Percentiles rank a stretch among this genome's conserved stretches.
These are phyloP conservation scores for Cactoblastis cactorum DNA, from an alignment of 2,888 invertebrate genomes.

Conservation along the genomic window DNA sequence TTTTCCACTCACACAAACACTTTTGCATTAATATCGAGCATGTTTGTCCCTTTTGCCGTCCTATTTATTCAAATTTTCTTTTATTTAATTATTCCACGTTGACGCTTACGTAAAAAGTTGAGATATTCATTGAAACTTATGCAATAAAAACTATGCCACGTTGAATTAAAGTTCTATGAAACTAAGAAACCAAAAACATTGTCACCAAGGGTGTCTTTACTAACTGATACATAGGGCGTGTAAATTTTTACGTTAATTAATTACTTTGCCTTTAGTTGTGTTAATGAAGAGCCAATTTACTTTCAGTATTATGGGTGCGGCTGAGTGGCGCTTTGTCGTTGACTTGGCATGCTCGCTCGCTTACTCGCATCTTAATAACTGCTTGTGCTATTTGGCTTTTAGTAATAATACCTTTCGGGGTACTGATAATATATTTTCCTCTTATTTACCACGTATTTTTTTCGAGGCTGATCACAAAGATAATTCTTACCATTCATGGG, in stretches of 20 bases:
- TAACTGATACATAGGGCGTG: not conserved
- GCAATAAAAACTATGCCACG: not conserved
- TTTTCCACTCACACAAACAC: conserved; percentile 15
- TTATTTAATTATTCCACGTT: not conserved
- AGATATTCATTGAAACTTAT: not conserved
- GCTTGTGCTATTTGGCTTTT: too few relatives aligned
- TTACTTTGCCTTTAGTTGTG: conserved; percentile 22
- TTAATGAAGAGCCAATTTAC: conserved; percentile 27
- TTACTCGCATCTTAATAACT: too few relatives aligned
- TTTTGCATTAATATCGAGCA: not conserved
- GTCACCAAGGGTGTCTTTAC: not conserved
- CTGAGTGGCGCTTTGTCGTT: conserved; percentile 17
- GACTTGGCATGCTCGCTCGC: conserved; percentile 14
- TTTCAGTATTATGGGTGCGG: conserved; percentile 23
- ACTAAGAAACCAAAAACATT: conserved; percentile 2
- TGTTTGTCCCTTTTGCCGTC: conserved; percentile 26
- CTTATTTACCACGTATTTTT: too few relatives aligned
- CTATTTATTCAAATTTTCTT: conserved; percentile 9
- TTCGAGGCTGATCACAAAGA: not conserved
- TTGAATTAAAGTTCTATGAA: not conserved
- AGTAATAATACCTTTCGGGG: too few relatives aligned
- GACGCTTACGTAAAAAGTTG: not conserved
- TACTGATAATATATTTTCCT: not conserved
- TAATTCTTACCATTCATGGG: too few relatives aligned
- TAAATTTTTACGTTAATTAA: conserved; percentile 25